phyloP scores from a whole-genome alignment of 64 coral and sea anemone genomes.

The Stylophora pistillata region DNA sequence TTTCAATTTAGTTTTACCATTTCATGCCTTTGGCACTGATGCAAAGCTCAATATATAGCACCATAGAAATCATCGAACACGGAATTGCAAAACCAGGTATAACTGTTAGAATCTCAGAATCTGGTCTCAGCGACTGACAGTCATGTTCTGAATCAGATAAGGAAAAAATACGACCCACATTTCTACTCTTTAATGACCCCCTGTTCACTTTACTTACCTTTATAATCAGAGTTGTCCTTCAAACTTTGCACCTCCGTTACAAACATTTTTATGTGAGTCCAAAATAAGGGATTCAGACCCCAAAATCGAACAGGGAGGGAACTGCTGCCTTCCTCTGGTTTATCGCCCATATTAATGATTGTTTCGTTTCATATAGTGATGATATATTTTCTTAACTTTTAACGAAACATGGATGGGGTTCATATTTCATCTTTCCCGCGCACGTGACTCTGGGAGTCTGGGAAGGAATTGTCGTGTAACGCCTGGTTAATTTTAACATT shows the following conservation, averaged over 20 bases:
- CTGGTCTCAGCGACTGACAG: no score
- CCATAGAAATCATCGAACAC: no score
- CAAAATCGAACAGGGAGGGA: conserved; percentile 58
- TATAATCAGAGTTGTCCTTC: conserved; percentile 56
- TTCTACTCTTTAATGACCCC: no score
- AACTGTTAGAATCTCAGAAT: no score
- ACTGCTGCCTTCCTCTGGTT: background rate
- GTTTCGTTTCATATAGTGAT: background rate
- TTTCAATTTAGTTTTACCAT: no score
- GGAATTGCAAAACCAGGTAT: no score
- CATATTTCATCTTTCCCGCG: background rate
- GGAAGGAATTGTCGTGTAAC: background rate
- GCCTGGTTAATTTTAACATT: background rate
- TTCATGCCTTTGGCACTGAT: no score
- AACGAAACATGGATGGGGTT: no score
- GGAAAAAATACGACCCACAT: no score
- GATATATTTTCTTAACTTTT: conserved; percentile 2
- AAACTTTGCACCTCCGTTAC: conserved; percentile 56
- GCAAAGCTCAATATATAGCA: no score
- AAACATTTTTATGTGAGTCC: conserved; percentile 85
- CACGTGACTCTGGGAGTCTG: background rate
- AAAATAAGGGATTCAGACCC: conserved; percentile 80
- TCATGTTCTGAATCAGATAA: no score
- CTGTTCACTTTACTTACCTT: conserved; percentile 36
- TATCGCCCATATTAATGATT: background rate